A percentile compares a stretch with the other conserved stretches of the same genome.
These are phyloP conservation scores for Pogonomyrmex californicus DNA, from an alignment of 1,140 invertebrate species.

Conservation along the genomic window DNA sequence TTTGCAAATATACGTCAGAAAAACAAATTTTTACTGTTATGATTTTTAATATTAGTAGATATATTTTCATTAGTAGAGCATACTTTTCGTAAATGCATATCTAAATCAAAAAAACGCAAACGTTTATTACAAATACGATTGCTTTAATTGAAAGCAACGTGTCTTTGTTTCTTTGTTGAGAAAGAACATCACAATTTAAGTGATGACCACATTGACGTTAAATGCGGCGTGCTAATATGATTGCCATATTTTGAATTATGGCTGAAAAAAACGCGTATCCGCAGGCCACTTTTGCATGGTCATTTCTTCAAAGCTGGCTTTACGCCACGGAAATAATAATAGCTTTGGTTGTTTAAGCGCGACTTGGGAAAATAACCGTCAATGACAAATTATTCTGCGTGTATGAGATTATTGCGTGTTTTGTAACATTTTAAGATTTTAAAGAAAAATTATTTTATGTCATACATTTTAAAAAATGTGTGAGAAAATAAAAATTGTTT, in stretches of 20 bases:
- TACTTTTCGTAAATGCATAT: neutral
- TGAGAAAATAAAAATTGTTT: neutral
- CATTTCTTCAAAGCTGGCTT: slow-evolving; percentile 72
- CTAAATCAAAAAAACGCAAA: neutral
- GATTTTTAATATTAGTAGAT: neutral
- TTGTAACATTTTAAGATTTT: neutral
- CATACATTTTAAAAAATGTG: neutral
- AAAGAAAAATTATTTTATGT: neutral
- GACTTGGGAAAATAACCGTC: neutral
- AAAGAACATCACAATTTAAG: neutral
- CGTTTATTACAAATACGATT: neutral
- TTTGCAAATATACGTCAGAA: neutral
- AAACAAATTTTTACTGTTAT: neutral
- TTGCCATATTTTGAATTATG: neutral
- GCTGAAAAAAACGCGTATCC: neutral
- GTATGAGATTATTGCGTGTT: neutral
- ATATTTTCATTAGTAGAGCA: neutral
- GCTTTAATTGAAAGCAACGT: neutral
- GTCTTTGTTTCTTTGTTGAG: neutral
- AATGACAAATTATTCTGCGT: neutral
- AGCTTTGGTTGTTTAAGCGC: slow-evolving; percentile 57
- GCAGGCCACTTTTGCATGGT: neutral
- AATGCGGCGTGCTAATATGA: slow-evolving; percentile 2
- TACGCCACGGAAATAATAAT: slow-evolving; percentile 80
- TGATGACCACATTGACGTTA: neutral